Evolutionary conservation across 2,113 vertebrate genomes (phyloP), one percentile per base, ranked within the genome.

Genomic region (Erythrolamprus reginae): DNA sequence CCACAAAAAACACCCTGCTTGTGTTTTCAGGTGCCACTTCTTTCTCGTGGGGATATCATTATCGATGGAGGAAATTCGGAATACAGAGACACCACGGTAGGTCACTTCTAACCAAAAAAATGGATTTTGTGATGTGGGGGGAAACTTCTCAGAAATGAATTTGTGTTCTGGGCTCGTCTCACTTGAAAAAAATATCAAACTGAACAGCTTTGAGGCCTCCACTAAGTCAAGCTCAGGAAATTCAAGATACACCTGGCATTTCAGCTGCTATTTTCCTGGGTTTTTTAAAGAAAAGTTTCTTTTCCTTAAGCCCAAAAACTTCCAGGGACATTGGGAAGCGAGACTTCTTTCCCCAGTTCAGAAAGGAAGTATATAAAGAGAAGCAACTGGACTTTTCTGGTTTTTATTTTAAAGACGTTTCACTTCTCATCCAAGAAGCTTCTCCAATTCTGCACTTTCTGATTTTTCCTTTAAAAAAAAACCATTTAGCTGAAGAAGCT

Each of bases 61-160:
- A 98, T 99, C 0, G 99, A 99, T 17, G 99, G 99, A 55, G 99
- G 99, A 50, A 99, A 99, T 95, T 99, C 99, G 77, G 99, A 99
- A 87, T 99, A 99, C 56, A 98, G 96, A 92, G 99, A 99, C 90
- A 98, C 98, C 53, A 99, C 97, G 8, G 99, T 99, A 94, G 97
- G 98, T 95, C 0, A 47, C 8, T 8, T 8, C 17, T 88, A 3
- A 28, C 61, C 50, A n/a, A n/a, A n/a, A n/a, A n/a, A n/a, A n/a
- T 47, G 21, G 13, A n/a, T 28, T 48, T 45, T 12, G 19, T 50
- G 17, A 3, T 6, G 24, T 26, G 17, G 10, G 42, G 28, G 10
- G 5, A 0, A 9, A 55, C 45, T 89, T 17, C 38, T 55, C 24
- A 1, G 24, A 23, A 33, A 48, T 3, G 47, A 24, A 10, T 5